phyloP scores from a whole-genome alignment of 1,140 invertebrate genomes.

The Pentalonia nigronervosa region DNA sequence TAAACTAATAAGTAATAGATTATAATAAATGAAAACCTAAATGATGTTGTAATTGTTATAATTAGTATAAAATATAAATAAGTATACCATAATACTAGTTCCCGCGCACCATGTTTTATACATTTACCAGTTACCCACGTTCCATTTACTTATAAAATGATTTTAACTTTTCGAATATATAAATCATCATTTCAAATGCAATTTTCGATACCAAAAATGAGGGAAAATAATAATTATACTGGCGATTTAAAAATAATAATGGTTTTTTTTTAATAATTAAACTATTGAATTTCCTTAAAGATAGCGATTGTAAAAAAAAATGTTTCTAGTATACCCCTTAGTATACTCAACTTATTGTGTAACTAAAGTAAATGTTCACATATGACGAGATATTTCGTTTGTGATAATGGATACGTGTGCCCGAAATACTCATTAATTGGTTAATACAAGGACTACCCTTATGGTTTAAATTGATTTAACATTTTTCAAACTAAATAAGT shows the following conservation, averaged over 20 bases:
- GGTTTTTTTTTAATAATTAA: neutral
- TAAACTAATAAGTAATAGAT: neutral
- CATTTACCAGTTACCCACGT: neutral
- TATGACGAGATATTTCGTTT: neutral
- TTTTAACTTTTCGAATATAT: neutral
- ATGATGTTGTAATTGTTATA: neutral
- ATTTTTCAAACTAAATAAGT: neutral
- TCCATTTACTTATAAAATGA: neutral
- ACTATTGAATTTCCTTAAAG: neutral
- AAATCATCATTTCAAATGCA: neutral
- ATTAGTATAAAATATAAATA: neutral
- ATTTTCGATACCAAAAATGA: neutral
- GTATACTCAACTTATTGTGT: neutral
- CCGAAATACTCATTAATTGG: neutral
- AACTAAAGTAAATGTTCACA: neutral
- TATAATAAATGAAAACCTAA: neutral
- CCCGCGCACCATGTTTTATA: neutral
- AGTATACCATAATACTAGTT: neutral
- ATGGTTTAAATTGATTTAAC: slow-evolving; percentile 7
- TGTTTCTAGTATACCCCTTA: neutral
- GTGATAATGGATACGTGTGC: neutral
- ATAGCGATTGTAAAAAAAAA: neutral
- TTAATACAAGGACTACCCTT: neutral
- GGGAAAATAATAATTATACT: neutral
- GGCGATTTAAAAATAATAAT: neutral